These are phyloP conservation scores for Microctenopoma lineatum DNA, from an alignment of 2,797 vertebrate genomes.

Conservation along the genomic window DNA sequence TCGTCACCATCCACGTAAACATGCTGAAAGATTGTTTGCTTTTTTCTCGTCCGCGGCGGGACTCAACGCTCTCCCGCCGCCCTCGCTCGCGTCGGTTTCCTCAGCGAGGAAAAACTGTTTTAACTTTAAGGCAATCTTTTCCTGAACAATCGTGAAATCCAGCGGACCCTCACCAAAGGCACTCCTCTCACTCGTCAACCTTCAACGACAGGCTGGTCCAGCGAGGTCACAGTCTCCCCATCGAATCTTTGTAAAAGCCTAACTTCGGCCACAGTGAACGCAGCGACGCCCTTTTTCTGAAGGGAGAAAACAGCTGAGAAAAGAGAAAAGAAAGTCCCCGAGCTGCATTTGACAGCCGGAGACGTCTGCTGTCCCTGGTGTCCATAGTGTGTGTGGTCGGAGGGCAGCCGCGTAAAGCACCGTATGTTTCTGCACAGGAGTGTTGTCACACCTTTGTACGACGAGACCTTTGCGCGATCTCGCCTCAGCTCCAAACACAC, in stretches of 20 bases:
- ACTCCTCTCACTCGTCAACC: constrained; percentile 76
- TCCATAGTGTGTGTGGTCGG: constrained; percentile 53
- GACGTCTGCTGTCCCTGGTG: constrained; percentile 59
- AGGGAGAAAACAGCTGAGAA: constrained; percentile 56
- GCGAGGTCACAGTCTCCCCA: constrained; percentile 54
- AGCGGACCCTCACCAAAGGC: constrained; percentile 78
- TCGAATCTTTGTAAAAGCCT: constrained; percentile 57
- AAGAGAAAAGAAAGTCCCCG: constrained; percentile 49
- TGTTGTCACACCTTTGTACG: constrained; percentile 42
- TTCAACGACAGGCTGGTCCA: constrained; percentile 54
- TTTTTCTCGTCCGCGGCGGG: constrained; percentile 21
- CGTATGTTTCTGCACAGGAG: constrained; percentile 58
- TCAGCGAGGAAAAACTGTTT: constrained; percentile 46
- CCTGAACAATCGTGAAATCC: constrained; percentile 81
- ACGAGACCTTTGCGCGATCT: constrained; percentile 26
- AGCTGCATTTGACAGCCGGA: constrained; percentile 50
- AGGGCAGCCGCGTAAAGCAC: constrained; percentile 73
- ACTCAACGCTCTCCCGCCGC: constrained; percentile 7
- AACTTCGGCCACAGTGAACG: constrained; percentile 73
- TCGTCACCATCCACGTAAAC: constrained; percentile 79
- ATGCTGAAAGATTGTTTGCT: constrained; percentile 82
- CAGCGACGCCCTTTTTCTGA: constrained; percentile 40
- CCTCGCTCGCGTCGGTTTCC: constrained; percentile 29
- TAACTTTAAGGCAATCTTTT: constrained; percentile 82
- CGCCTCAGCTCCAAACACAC: constrained; percentile 40